Base-by-base conservation (phyloP, 2,113 vertebrate species). In the Rhabdomys dilectus region DNA sequence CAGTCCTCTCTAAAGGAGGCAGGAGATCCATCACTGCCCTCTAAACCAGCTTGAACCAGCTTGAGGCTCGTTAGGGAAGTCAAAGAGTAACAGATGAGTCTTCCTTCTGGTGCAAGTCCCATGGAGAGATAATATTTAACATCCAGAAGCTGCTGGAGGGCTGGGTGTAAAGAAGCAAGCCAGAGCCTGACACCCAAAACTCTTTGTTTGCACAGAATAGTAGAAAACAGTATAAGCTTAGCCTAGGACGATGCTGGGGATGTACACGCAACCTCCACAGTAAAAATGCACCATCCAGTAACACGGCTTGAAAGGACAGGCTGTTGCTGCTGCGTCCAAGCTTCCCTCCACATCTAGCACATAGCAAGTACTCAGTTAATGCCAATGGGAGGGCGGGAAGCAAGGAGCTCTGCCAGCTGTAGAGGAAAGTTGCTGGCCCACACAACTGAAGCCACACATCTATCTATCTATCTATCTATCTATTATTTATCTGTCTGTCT, bases 81-180 rank as follows among this genome's bases (percentile, higher is more conserved):
- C 66, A 82, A 88, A 97, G 86, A 93, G 72, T 75, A 93, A 96
- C 92, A 96, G 95, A 93, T 96, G 97, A 97, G 73, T 93, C 85
- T 96, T 93, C 89, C 95, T 97, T 94, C 95, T 97, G 93, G 72
- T 87, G 39, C 73, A 48, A 42, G 48, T 92, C 60, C 39, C 93
- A 88, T 1, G 24, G 81, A 96, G 77, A 97, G 96, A 97, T 95
- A 96, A 97, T 97, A 96, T 97, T 97, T 97, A 97, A 95, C 87
- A 95, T 85, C 93, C 77, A 95, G 97, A 96, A 97, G 89, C 96
- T 92, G 77, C 76, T 81, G 53, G 72, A 95, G 92, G 73, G 51
- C 64, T 68, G 94, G 96, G 70, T 70, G 62, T 76, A 56, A 78
- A 93, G 85, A 97, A 97, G 48, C 48, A 75, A 95, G 80, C 72